phyloP scores from a whole-genome alignment of 2,113 vertebrate genomes.

The Phrynosoma platyrhinos region DNA sequence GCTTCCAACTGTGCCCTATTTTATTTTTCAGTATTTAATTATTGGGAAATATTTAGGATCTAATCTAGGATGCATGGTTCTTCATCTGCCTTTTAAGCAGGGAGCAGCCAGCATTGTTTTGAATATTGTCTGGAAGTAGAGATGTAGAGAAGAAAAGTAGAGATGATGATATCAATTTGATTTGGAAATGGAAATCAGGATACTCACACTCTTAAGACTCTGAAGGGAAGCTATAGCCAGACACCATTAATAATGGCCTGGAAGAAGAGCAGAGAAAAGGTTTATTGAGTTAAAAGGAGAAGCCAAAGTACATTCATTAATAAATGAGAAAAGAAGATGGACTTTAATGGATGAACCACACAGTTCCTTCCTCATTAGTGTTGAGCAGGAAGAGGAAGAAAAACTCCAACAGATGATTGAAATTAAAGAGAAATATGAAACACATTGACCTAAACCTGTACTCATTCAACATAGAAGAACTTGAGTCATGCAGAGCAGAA shows the following conservation, averaged over 20 bases:
- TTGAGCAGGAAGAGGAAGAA: not conserved
- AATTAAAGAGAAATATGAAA: not conserved
- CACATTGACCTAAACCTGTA: not conserved
- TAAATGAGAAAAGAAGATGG: not conserved
- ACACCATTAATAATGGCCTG: not conserved
- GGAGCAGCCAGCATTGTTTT: not conserved
- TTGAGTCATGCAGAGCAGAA: not conserved
- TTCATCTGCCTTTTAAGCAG: not conserved
- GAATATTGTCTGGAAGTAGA: not conserved
- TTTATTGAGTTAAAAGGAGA: not conserved
- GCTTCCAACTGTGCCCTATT: not conserved
- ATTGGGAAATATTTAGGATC: not conserved
- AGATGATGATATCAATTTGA: not conserved
- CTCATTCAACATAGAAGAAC: not conserved
- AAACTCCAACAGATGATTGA: not conserved
- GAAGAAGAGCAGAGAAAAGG: fast-evolving
- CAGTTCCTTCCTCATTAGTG: not conserved
- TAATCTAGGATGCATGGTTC: not conserved
- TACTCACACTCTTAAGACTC: not conserved
- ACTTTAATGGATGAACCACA: fast-evolving
- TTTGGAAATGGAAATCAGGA: fast-evolving
- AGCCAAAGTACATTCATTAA: not conserved
- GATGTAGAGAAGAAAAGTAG: too few relatives aligned
- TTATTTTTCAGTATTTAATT: not conserved
- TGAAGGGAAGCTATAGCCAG: not conserved